A percentile compares a stretch with the other conserved stretches of the same genome.
phyloP scores from a whole-genome alignment of 2,888 invertebrate genomes.

The Stenurella melanura region DNA sequence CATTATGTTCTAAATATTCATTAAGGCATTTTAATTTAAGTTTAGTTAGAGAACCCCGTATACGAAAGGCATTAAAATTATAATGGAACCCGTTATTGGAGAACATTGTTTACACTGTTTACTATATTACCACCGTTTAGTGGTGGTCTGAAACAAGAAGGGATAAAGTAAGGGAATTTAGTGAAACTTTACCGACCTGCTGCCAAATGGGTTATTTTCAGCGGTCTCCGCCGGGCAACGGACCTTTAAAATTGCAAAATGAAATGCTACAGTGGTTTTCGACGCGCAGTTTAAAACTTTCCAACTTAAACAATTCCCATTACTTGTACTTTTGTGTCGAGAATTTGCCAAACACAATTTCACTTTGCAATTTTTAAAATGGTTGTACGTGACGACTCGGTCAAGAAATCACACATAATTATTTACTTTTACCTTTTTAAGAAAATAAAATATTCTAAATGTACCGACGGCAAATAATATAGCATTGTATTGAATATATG shows the following conservation, averaged over 20 bases:
- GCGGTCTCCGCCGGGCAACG: slow-evolving; percentile 36
- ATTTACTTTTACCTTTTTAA: neutral
- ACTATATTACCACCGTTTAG: slow-evolving; percentile 29
- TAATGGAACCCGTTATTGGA: slow-evolving; percentile 14
- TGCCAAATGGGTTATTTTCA: slow-evolving; percentile 45
- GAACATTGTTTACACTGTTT: no score
- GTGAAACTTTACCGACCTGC: slow-evolving; percentile 37
- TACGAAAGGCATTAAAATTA: slow-evolving; percentile 9
- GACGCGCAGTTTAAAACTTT: slow-evolving; percentile 36
- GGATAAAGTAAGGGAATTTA: slow-evolving; percentile 30
- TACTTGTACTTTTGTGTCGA: slow-evolving; percentile 31
- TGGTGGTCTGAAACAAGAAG: slow-evolving; percentile 12
- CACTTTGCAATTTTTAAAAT: slow-evolving; percentile 23
- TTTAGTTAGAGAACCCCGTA: slow-evolving; percentile 4
- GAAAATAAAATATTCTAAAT: no score
- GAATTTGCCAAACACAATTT: slow-evolving; percentile 27
- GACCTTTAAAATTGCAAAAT: slow-evolving; percentile 43
- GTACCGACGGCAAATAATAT: no score
- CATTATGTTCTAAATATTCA: neutral
- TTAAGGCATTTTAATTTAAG: slow-evolving; percentile 18
- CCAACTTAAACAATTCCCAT: slow-evolving; percentile 36
- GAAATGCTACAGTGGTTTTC: slow-evolving; percentile 39
- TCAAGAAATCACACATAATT: neutral
- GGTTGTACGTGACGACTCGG: slow-evolving; percentile 17
- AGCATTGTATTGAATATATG: no score